Percentiles rank a stretch among this genome's conserved stretches.
These are phyloP conservation scores for Linepithema humile DNA, from an alignment of 1,140 invertebrate species.

Conservation along the genomic window DNA sequence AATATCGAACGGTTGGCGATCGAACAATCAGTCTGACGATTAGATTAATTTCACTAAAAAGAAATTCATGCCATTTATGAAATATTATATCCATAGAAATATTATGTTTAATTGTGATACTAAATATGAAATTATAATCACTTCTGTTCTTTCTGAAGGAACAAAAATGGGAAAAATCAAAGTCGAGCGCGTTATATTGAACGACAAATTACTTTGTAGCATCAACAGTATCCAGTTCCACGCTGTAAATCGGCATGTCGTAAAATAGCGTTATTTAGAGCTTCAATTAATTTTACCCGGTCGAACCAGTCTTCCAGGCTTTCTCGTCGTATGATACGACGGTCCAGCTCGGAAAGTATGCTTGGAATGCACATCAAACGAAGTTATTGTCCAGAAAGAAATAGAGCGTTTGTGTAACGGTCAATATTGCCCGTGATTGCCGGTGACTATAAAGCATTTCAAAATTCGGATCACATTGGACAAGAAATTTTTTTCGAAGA, in stretches of 20 bases:
- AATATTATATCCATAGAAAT: not conserved
- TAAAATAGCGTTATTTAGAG: conserved; percentile 68
- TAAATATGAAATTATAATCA: not conserved
- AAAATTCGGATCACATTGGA: not conserved
- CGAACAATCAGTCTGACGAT: too few relatives aligned
- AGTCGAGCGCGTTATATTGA: not conserved
- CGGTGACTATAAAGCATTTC: not conserved
- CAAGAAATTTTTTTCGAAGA: not conserved
- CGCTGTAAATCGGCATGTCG: conserved; percentile 62
- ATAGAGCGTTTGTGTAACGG: not conserved
- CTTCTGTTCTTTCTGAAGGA: not conserved
- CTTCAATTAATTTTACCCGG: conserved; percentile 71
- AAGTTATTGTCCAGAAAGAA: conserved; percentile 19
- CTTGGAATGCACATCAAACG: conserved; percentile 13
- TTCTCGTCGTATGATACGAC: not conserved
- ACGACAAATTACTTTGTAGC: conserved; percentile 70
- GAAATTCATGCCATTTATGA: not conserved
- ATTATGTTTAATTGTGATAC: not conserved
- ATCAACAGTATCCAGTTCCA: conserved; percentile 34
- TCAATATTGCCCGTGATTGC: not conserved
- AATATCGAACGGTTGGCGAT: too few relatives aligned
- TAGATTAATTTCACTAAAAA: too few relatives aligned
- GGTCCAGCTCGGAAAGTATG: not conserved
- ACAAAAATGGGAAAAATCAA: not conserved
- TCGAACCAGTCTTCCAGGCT: conserved; percentile 43